Percentiles rank a stretch among this genome's conserved stretches.
These are phyloP conservation scores for Euura lappo DNA, from an alignment of 1,140 invertebrate genomes.

Conservation along the genomic window DNA sequence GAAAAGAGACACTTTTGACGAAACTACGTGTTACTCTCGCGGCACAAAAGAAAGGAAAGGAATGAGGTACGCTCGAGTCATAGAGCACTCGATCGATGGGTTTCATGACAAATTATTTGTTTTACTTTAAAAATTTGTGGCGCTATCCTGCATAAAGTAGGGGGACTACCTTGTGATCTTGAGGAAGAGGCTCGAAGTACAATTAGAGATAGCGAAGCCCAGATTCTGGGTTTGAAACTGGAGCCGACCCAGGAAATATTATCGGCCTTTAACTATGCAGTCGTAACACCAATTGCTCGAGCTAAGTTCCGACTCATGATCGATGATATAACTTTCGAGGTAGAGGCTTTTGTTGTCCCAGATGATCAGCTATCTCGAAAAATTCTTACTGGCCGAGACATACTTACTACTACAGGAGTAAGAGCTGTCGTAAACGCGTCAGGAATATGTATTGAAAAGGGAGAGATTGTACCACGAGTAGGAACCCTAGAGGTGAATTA, in stretches of 20 bases:
- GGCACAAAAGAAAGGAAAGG: no score
- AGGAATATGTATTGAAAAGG: conserved; percentile 6
- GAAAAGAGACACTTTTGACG: no score
- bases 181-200: no score
- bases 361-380: conserved; percentile 21
- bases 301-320: conserved; percentile 15
- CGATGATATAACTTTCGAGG: conserved; percentile 14
- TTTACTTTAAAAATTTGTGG: no score
- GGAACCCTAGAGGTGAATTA: conserved; percentile 16
- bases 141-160: no score
- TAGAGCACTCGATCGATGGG: no score
- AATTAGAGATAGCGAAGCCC: conserved; percentile 18
- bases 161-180: no score
- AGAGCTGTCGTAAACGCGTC: conserved; percentile 9
- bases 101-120: no score
- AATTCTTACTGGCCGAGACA: conserved; percentile 17
- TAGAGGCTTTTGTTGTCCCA: conserved; percentile 17
- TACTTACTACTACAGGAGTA: conserved; percentile 16
- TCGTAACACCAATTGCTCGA: conserved; percentile 18
- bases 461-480: background rate
- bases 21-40: no score
- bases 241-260: conserved; percentile 17
- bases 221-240: conserved; percentile 13
- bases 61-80: no score
- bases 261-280: conserved; percentile 26